Evolutionary conservation across 2,797 vertebrate species (phyloP).

Genomic region (Varecia variegata): DNA sequence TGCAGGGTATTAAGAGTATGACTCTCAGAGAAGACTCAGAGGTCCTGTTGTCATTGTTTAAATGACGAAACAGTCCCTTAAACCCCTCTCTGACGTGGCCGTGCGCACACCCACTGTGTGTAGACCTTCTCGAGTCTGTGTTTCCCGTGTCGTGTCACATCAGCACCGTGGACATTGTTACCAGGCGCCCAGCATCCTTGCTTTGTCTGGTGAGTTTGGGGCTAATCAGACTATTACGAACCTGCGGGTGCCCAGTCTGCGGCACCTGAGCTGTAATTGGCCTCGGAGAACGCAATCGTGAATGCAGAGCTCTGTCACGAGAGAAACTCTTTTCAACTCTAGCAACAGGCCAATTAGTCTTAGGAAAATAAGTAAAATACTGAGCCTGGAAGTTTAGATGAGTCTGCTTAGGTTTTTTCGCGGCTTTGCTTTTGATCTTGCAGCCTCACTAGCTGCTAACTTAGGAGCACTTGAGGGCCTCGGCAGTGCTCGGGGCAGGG

Average conservation of each 20-base stretch:
- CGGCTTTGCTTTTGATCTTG: not conserved
- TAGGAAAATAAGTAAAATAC: slow-evolving; percentile 45
- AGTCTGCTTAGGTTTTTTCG: not conserved
- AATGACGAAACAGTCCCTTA: slow-evolving; percentile 77
- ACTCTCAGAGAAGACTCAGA: slow-evolving; percentile 45
- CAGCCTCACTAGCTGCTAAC: not conserved
- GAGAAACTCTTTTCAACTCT: slow-evolving; percentile 45
- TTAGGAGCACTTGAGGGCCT: not conserved
- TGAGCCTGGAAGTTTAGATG: slow-evolving; percentile 20
- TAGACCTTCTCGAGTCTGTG: slow-evolving; percentile 78
- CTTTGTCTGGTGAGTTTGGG: slow-evolving; percentile 51
- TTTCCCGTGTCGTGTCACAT: slow-evolving; percentile 79
- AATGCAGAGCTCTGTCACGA: slow-evolving; percentile 51
- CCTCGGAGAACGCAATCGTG: slow-evolving; percentile 51
- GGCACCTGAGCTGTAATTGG: slow-evolving; percentile 45
- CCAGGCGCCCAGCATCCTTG: slow-evolving; percentile 69
- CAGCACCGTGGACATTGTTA: slow-evolving; percentile 76
- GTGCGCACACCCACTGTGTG: slow-evolving; percentile 72
- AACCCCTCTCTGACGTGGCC: slow-evolving; percentile 70
- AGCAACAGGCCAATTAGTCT: slow-evolving; percentile 11
- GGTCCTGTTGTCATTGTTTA: slow-evolving; percentile 53
- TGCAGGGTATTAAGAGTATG: slow-evolving; percentile 62
- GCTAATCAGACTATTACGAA: slow-evolving; percentile 32
- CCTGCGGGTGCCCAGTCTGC: slow-evolving; percentile 64
- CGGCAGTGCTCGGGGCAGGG: accelerated